phyloP scores from a whole-genome alignment of 2,888 invertebrate species.

The Sminthurides aquaticus region DNA sequence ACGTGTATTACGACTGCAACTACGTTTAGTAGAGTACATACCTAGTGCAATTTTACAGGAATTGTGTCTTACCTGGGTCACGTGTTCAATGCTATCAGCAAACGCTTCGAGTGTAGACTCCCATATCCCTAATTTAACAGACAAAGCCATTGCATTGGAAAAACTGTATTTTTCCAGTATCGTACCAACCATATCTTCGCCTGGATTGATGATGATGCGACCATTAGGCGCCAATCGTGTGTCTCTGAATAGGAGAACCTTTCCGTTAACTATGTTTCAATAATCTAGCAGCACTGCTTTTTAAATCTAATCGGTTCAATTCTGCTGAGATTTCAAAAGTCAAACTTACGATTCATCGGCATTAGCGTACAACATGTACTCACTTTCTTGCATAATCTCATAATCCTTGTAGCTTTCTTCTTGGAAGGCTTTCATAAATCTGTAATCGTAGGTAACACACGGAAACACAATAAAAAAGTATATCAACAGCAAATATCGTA shows the following conservation, averaged over 20 bases:
- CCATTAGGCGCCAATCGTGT: conserved; percentile 49
- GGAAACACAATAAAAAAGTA: too few relatives aligned
- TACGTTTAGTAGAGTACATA: neutral
- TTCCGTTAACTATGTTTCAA: conserved; percentile 46
- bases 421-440: conserved; percentile 59
- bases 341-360: conserved; percentile 50
- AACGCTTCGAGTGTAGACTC: conserved; percentile 77
- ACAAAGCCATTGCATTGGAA: conserved; percentile 86
- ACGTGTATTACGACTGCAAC: neutral
- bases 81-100: conserved; percentile 71
- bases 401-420: conserved; percentile 61
- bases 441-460: conserved; percentile 19
- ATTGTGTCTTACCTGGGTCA: conserved; percentile 56
- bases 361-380: conserved; percentile 74
- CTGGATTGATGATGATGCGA: conserved; percentile 52
- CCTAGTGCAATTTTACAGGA: neutral
- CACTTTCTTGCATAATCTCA: conserved; percentile 68
- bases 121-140: conserved; percentile 91
- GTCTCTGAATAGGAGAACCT: conserved; percentile 46
- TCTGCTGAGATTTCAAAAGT: neutral
- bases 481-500: too few relatives aligned
- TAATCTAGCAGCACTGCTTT: too few relatives aligned
- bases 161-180: conserved; percentile 83
- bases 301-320: neutral
- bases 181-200: conserved; percentile 49